Percentiles rank a stretch among this genome's conserved stretches.
These are phyloP conservation scores for Bombus sylvicola DNA, from an alignment of 1,140 invertebrate genomes.

Conservation along the genomic window DNA sequence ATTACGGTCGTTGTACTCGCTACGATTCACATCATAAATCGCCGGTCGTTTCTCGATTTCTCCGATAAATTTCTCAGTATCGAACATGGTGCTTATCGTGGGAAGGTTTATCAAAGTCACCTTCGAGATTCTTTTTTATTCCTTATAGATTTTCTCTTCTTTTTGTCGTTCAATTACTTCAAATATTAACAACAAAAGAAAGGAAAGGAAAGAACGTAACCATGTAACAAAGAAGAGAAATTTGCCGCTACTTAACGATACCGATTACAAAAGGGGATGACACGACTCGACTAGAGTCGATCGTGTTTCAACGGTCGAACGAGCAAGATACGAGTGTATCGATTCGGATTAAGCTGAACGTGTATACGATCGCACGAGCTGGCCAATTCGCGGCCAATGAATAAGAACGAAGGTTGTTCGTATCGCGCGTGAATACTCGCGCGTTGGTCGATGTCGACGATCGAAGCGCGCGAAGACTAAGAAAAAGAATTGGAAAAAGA, in stretches of 20 bases:
- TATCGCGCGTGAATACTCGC: neutral
- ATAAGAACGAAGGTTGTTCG: neutral
- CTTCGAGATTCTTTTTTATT: neutral
- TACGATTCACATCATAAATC: constrained; percentile 76
- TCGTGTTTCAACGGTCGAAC: neutral
- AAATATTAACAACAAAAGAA: neutral
- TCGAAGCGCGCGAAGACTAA: neutral
- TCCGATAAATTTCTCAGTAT: constrained; percentile 77
- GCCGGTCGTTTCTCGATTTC: constrained; percentile 77
- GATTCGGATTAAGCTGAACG: constrained; percentile 33
- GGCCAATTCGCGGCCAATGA: constrained; percentile 6
- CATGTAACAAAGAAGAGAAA: neutral
- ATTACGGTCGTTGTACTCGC: constrained; percentile 77
- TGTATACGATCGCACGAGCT: neutral
- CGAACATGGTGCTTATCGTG: constrained; percentile 68
- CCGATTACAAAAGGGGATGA: neutral
- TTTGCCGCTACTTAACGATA: neutral
- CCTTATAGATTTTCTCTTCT: neutral
- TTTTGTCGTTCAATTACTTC: neutral
- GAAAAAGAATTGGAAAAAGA: neutral
- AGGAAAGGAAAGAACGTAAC: neutral
- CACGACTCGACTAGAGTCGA: neutral
- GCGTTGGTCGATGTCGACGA: neutral
- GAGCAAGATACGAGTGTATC: constrained; percentile 22
- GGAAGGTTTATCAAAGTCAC: neutral